Percentiles rank a stretch among this genome's conserved stretches.
Conservation (phyloP, 2,888 invertebrate species). For the Lypha dubia region DNA sequence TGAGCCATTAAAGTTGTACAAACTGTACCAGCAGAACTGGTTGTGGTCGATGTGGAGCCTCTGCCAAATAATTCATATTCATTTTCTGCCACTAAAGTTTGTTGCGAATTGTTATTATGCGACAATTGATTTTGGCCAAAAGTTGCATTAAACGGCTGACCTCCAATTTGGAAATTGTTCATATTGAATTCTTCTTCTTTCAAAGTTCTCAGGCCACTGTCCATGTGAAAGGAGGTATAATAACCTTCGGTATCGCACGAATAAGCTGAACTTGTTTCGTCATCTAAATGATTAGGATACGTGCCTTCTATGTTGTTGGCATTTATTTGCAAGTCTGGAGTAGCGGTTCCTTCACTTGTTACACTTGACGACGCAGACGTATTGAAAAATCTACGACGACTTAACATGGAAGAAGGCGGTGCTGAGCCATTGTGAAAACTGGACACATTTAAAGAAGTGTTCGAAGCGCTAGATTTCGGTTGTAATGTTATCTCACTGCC, state of each 20-base stretch:
- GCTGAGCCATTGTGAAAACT: conserved; percentile 83
- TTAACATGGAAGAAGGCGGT: conserved; percentile 88
- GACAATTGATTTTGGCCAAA: conserved; percentile 84
- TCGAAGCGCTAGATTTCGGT: conserved; percentile 89
- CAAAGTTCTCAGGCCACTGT: conserved; percentile 94
- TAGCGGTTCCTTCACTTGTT: conserved; percentile 92
- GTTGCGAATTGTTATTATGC: conserved; percentile 88
- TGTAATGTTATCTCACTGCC: conserved; percentile 91
- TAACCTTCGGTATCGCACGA: conserved; percentile 99
- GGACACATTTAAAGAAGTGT: conserved; percentile 87
- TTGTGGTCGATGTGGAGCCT: conserved; percentile 95
- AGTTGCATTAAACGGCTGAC: conserved; percentile 85
- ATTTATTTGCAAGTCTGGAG: conserved; percentile 89
- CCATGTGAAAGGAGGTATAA: conserved; percentile 98
- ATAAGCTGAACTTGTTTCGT: conserved; percentile 95
- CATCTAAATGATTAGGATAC: conserved; percentile 86
- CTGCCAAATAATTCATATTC: conserved; percentile 96
- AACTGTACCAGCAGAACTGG: conserved; percentile 95
- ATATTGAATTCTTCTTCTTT: conserved; percentile 88
- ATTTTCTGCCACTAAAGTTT: conserved; percentile 90
- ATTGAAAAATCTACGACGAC: conserved; percentile 87
- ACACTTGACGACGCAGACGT: conserved; percentile 92
- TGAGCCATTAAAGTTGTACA: conserved; percentile 91
- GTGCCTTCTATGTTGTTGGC: conserved; percentile 85
- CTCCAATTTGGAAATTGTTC: conserved; percentile 89